These are phyloP conservation scores for Helleia helle DNA, from an alignment of 2,888 invertebrate species.

Conservation along the genomic window DNA sequence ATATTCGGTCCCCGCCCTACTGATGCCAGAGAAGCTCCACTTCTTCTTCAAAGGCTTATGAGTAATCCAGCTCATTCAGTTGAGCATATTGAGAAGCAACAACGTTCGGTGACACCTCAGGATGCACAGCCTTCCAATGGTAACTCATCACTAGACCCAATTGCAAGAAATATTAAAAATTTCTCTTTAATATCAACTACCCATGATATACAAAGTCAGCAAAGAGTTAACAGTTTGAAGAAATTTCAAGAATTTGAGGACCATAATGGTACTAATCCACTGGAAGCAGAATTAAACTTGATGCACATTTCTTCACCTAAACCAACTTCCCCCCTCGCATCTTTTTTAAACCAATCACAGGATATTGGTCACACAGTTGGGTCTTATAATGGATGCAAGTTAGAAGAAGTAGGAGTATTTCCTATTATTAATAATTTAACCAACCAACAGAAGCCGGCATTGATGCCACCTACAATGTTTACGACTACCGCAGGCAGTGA, in stretches of 20 bases:
- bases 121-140: conserved; percentile 56
- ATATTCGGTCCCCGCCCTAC: conserved; percentile 61
- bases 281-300: conserved; percentile 70
- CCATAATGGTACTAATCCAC: conserved; percentile 48
- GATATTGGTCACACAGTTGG: conserved; percentile 48
- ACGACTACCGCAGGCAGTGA: conserved; percentile 73
- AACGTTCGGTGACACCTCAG: conserved; percentile 83
- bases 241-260: conserved; percentile 43
- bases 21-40: conserved; percentile 74
- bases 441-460: conserved; percentile 78
- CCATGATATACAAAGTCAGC: conserved; percentile 52
- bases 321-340: conserved; percentile 70
- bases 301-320: conserved; percentile 72
- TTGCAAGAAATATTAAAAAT: conserved; percentile 45
- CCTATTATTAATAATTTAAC: conserved; percentile 46
- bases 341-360: conserved; percentile 67
- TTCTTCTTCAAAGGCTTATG: conserved; percentile 83
- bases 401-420: conserved; percentile 44
- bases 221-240: conserved; percentile 49
- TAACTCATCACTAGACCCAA: conserved; percentile 40
- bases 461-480: conserved; percentile 92
- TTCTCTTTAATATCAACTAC: conserved; percentile 57
- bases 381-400: conserved; percentile 45
- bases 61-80: conserved; percentile 88
- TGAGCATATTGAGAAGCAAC: conserved; percentile 92